phyloP scores from a whole-genome alignment of 2,888 invertebrate genomes.

The Thymelicus sylvestris region DNA sequence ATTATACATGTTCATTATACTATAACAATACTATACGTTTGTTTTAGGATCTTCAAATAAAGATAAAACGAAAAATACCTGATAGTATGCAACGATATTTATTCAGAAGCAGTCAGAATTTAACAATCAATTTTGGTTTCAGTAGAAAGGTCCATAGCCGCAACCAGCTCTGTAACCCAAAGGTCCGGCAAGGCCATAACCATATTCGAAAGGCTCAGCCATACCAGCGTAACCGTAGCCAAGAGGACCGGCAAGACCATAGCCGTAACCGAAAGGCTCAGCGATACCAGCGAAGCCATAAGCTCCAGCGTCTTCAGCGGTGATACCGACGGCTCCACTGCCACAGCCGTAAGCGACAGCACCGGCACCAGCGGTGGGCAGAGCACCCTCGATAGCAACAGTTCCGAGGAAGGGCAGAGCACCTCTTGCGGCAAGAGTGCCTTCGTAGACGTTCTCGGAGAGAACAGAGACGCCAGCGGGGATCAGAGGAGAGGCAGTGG shows the following conservation, averaged over 20 bases:
- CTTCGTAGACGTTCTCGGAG: conserved; percentile 56
- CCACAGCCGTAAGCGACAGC: conserved; percentile 51
- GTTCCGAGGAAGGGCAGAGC: conserved; percentile 46
- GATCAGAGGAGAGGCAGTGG: conserved; percentile 52
- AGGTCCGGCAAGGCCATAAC: conserved; percentile 22
- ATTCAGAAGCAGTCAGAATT: conserved; percentile 53
- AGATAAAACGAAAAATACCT: too few species aligned
- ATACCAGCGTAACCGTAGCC: conserved; percentile 34
- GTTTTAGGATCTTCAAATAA: too few species aligned
- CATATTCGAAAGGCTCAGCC: conserved; percentile 15
- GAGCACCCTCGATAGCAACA: conserved; percentile 50
- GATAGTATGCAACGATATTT: too few species aligned
- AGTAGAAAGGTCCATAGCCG: too few species aligned
- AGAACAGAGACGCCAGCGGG: conserved; percentile 53
- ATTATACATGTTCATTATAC: too few species aligned
- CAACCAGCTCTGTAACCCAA: conserved; percentile 30
- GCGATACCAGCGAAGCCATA: conserved; percentile 10
- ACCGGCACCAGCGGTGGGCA: conserved; percentile 54
- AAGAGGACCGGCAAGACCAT: conserved; percentile 27
- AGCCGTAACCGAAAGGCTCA: conserved; percentile 35
- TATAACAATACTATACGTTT: too few species aligned
- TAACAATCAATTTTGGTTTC: too few species aligned
- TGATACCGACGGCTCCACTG: conserved; percentile 46
- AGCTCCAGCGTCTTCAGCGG: conserved; percentile 43
- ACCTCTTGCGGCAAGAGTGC: conserved; percentile 41